A percentile compares a stretch with the other conserved stretches of the same genome.
phyloP scores from a whole-genome alignment of 1,140 invertebrate genomes.

The Orchestia grillus region DNA sequence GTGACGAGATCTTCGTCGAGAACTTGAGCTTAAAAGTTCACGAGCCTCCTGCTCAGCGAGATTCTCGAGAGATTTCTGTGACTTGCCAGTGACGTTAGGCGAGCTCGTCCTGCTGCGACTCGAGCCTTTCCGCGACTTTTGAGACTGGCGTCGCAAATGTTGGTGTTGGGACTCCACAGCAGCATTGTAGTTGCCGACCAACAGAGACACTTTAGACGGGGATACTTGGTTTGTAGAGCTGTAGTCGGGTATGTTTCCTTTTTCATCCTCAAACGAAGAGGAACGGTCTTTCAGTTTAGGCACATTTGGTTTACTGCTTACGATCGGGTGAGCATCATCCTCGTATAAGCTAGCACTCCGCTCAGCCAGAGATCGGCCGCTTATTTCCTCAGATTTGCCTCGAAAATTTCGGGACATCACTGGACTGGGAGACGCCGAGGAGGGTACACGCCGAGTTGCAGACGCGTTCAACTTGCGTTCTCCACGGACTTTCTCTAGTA shows the following conservation, averaged over 20 bases:
- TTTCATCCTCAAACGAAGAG: neutral
- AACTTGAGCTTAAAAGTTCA: neutral
- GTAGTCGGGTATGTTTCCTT: neutral
- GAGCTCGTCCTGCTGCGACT: neutral
- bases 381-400: slow-evolving; percentile 11
- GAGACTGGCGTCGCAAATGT: neutral
- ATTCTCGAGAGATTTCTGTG: neutral
- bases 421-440: slow-evolving; percentile 28
- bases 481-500: slow-evolving; percentile 15
- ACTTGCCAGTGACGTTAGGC: neutral
- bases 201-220: slow-evolving; percentile 16
- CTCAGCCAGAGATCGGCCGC: neutral
- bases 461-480: neutral
- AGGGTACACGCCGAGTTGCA: neutral
- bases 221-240: neutral
- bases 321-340: neutral
- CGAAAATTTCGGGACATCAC: neutral
- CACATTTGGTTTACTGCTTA: slow-evolving; percentile 24
- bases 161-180: neutral
- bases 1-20: neutral
- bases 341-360: slow-evolving; percentile 14
- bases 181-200: neutral
- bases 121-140: neutral
- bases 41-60: slow-evolving; percentile 22
- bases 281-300: slow-evolving; percentile 17